Base-by-base conservation (phyloP, 2,888 invertebrate species). In the Acrobasis repandana region DNA sequence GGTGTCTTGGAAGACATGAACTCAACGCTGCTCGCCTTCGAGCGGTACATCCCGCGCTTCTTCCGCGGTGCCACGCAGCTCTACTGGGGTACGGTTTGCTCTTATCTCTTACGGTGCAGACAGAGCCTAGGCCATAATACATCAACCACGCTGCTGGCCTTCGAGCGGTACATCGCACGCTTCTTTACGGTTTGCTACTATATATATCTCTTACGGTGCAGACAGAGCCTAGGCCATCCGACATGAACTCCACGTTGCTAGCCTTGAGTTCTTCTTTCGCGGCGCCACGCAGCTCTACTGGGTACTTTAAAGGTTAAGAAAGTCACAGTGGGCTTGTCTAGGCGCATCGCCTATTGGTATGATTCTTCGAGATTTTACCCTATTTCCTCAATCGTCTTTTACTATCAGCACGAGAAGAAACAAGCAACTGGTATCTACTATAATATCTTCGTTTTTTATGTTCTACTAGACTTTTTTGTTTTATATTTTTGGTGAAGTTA, bases 1-100 rank as follows among this genome's bases (percentile, higher is more conserved):
- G 97, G 97, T 0, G 96, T 97, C 0, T 93, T 98, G 1, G 97
- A 97, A 78, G 97, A 97, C 75, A 93, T 97, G 82, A 97, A 97
- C 86, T 94, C 96, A 1, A 97, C 97, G 0, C 90, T 97, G 15
- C 93, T 95, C 3, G 97, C 97, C n/a, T 91, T 97, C 62, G 97
- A 98, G 85, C 93, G 96, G 75, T 97, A 97, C 82, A 93, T 97
- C 67, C 97, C 97, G 0, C 90, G 94, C 68, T 98, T 97, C 89
- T 98, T 97, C 86, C 89, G 92, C 48, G 97, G 97, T 48, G 97
- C 97, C 0, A 90, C 94, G 5, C 92, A 95, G 67, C 92, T 97
- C 61, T 97, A 97, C 82, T 96, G 95, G 93, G 96, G 97, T 97
- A 85, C 10, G 18, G 46, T 16, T 50, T 16, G 9, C 15, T 51